phyloP scores from a whole-genome alignment of 2,888 invertebrate genomes.

The Ceraclea dissimilis region DNA sequence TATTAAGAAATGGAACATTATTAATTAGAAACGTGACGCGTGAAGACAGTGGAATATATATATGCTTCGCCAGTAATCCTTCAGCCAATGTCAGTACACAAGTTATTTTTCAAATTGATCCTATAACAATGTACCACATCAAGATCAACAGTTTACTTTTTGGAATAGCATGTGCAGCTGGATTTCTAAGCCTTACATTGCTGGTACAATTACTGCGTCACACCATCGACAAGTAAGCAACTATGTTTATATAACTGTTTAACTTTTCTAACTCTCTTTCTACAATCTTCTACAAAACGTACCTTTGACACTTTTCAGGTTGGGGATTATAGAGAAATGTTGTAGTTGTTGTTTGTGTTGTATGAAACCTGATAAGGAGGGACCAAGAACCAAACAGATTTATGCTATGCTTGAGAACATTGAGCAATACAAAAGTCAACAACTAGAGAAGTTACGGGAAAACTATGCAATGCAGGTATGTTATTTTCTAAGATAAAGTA shows the following conservation, averaged over 20 bases:
- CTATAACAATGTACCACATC: slow-evolving; percentile 74
- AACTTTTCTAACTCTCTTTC: not conserved
- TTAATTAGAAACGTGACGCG: slow-evolving; percentile 63
- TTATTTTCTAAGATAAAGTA: not conserved
- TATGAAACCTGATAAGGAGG: slow-evolving; percentile 56
- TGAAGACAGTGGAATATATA: slow-evolving; percentile 78
- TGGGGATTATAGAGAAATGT: slow-evolving; percentile 64
- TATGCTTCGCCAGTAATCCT: slow-evolving; percentile 80
- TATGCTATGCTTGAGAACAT: slow-evolving; percentile 85
- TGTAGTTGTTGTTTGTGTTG: slow-evolving; percentile 72
- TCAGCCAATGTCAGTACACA: slow-evolving; percentile 70
- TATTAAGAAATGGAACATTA: slow-evolving; percentile 73
- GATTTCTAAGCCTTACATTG: slow-evolving; percentile 72
- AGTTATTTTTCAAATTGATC: slow-evolving; percentile 75
- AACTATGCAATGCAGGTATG: slow-evolving; percentile 84
- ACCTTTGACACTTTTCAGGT: slow-evolving; percentile 45
- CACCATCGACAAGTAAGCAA: slow-evolving; percentile 61
- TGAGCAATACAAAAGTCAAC: slow-evolving; percentile 82
- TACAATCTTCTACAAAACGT: not conserved
- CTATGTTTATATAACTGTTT: slow-evolving; percentile 4
- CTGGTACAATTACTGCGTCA: slow-evolving; percentile 68
- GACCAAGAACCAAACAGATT: slow-evolving; percentile 76
- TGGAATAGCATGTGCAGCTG: slow-evolving; percentile 71
- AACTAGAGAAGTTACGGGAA: slow-evolving; percentile 79
- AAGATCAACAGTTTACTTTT: slow-evolving; percentile 77